A percentile compares a stretch with the other conserved stretches of the same genome.
Evolutionary conservation across 1,140 invertebrate genomes (phyloP).

Genomic region (Brachionus rubens): DNA sequence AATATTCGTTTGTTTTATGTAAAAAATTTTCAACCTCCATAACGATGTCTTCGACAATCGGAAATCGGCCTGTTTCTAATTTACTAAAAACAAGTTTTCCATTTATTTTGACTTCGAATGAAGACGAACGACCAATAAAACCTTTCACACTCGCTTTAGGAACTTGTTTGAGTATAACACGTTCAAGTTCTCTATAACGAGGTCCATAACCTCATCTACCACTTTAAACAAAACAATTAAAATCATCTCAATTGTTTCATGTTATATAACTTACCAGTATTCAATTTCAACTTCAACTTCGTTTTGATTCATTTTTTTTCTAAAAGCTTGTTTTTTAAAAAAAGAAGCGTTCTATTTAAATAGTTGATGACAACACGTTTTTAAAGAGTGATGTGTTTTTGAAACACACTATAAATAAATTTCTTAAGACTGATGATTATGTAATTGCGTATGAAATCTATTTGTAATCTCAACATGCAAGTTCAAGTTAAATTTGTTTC

Average conservation of each 20-base stretch:
- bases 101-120: constrained; percentile 40
- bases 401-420: no score
- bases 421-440: no score
- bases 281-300: constrained; percentile 16
- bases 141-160: constrained; percentile 31
- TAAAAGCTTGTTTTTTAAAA: no score
- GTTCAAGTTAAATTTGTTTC: no score
- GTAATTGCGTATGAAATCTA: no score
- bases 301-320: no score
- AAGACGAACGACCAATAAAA: constrained; percentile 1
- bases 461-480: no score
- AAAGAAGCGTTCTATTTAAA: no score
- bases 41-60: not conserved
- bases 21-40: no score
- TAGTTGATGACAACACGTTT: no score
- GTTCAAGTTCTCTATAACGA: constrained; percentile 27
- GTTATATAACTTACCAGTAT: not conserved
- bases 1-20: no score
- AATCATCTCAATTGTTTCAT: not conserved
- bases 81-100: constrained; percentile 39
- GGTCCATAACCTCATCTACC: constrained; percentile 18
- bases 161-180: constrained; percentile 2
- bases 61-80: constrained; percentile 36
- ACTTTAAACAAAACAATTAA: not conserved
- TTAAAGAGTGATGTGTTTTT: no score